Conservation (phyloP, 1,140 invertebrate species). For the Manduca sexta region DNA sequence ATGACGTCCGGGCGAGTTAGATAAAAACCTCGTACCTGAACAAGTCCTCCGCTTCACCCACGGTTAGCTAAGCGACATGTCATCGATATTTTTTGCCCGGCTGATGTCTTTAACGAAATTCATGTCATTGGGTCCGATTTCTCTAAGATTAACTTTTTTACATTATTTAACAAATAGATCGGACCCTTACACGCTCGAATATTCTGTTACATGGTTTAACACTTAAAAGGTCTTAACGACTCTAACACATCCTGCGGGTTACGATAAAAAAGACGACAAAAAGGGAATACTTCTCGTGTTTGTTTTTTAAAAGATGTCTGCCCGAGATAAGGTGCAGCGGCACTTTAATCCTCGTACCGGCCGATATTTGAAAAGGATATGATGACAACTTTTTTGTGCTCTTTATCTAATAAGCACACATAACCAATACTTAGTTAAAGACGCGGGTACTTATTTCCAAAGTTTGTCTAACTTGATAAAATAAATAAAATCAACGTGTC, state of each 20-base stretch:
- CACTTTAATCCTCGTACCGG: constrained; percentile 65
- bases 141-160: constrained; percentile 64
- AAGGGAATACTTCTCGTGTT: constrained; percentile 62
- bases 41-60: constrained; percentile 29
- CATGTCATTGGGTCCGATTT: constrained; percentile 68
- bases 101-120: constrained; percentile 65
- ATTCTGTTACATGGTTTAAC: constrained; percentile 73
- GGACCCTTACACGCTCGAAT: constrained; percentile 64
- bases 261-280: constrained; percentile 66
- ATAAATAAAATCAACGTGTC: constrained; percentile 16
- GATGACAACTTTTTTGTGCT: constrained; percentile 66
- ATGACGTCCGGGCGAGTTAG: constrained; percentile 47
- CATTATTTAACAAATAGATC: constrained; percentile 70
- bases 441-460: constrained; percentile 16
- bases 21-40: constrained; percentile 52
- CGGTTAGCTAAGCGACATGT: constrained; percentile 44
- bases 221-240: constrained; percentile 73
- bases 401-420: constrained; percentile 63
- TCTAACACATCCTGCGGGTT: constrained; percentile 71
- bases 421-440: constrained; percentile 23
- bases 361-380: constrained; percentile 72
- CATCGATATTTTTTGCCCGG: constrained; percentile 58
- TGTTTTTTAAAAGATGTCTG: constrained; percentile 73
- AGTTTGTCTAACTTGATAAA: constrained; percentile 13
- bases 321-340: constrained; percentile 64